phyloP scores from a whole-genome alignment of 2,797 vertebrate species.

The Falco columbarius region DNA sequence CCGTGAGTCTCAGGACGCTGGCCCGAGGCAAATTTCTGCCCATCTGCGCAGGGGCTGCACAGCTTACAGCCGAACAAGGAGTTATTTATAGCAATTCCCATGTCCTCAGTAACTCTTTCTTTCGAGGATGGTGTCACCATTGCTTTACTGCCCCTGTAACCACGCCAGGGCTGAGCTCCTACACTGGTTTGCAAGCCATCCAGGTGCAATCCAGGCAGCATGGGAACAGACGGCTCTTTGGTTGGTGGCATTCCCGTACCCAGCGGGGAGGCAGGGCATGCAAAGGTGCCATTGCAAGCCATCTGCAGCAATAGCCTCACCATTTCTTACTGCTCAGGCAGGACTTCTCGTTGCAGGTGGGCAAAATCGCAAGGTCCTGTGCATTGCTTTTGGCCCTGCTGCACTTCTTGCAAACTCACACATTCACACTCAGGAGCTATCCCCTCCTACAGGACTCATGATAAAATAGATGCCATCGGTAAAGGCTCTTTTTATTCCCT shows the following conservation, averaged over 20 bases:
- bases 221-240: neutral
- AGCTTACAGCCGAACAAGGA: neutral
- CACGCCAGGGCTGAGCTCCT: neutral
- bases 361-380: neutral
- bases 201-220: neutral
- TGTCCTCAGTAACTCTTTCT: conserved; percentile 35
- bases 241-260: neutral
- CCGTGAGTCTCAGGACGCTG: fast-evolving
- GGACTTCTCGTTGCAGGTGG: neutral
- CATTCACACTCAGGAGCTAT: neutral
- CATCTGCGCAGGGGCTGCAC: neutral
- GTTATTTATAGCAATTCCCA: conserved; percentile 1
- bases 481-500: neutral
- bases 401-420: neutral
- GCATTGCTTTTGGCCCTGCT: neutral
- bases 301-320: neutral
- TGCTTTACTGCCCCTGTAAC: neutral
- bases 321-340: neutral
- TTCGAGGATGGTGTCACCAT: neutral
- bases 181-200: neutral
- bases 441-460: neutral
- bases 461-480: neutral
- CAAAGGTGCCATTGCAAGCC: neutral
- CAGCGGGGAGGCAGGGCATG: neutral
- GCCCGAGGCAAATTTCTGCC: neutral